Conservation (phyloP, 2,888 invertebrate species). For the Macrosoma leucophasiata region DNA sequence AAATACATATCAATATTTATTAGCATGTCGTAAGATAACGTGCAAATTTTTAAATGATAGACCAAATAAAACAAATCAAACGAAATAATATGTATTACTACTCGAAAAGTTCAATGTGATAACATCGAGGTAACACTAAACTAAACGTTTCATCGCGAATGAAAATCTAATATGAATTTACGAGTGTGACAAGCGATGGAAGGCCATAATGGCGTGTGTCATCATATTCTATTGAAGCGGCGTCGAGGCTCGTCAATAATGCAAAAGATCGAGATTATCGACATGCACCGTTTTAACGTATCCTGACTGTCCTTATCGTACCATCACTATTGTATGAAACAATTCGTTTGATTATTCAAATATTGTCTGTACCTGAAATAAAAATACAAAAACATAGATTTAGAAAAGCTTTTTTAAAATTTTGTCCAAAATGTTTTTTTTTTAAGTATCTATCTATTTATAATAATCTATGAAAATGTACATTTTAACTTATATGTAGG, state of each 20-base stretch:
- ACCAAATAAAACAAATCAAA: neutral
- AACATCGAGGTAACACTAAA: slow-evolving; percentile 42
- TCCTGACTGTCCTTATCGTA: slow-evolving; percentile 52
- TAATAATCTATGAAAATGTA: neutral
- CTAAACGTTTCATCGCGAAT: slow-evolving; percentile 50
- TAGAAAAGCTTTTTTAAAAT: too few relatives aligned
- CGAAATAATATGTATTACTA: too few relatives aligned
- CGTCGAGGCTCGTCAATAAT: slow-evolving; percentile 60
- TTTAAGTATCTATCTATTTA: neutral
- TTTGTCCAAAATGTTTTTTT: too few relatives aligned
- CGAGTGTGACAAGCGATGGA: slow-evolving; percentile 48
- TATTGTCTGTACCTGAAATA: too few relatives aligned
- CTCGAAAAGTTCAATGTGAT: slow-evolving; percentile 18
- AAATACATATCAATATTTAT: slow-evolving; percentile 6
- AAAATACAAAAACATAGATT: too few relatives aligned
- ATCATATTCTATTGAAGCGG: slow-evolving; percentile 64
- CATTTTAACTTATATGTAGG: too few relatives aligned
- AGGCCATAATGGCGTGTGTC: slow-evolving; percentile 61
- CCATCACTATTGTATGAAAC: slow-evolving; percentile 37
- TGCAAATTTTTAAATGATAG: neutral
- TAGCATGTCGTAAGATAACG: slow-evolving; percentile 3
- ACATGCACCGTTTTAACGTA: slow-evolving; percentile 64
- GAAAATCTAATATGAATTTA: slow-evolving; percentile 52
- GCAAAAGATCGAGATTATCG: slow-evolving; percentile 61
- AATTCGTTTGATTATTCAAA: too few relatives aligned